Base-by-base conservation (phyloP, 2,797 vertebrate genomes). In the Pteropus rufus region DNA sequence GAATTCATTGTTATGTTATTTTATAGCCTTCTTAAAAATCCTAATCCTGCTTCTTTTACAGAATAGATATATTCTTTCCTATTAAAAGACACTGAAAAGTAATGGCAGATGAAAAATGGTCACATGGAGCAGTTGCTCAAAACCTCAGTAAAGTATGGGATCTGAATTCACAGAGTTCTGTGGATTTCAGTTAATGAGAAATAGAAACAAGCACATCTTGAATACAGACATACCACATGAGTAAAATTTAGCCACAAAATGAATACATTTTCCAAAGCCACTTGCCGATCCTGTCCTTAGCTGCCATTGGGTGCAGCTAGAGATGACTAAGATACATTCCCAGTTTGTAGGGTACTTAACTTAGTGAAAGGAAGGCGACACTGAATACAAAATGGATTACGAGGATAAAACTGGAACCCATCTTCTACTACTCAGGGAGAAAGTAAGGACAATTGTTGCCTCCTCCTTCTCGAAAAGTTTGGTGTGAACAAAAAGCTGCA, bases 21-120 rank as follows among this genome's bases (percentile, higher is more conserved):
- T 93, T 67, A 89, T 26, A 83, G 58, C 44, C 44, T 94, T 87
- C 77, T 77, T 76, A 95, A 95, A 96, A 92, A 89, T 65, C 64
- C 49, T 88, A 95, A 93, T 94, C 73, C 41, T 29, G 34, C 64
- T 88, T 91, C 44, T 95, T 58, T 91, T 73, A 60, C 49, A 93
- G 70, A 94, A 79, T 64, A n/a, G 44, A 60, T 80, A 31, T 60
- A 36, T 72, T 84, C 67, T 94, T 92, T 89, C 31, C 69, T 92
- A 73, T 52, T 92, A 67, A 93, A 76, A 89, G 81, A 70, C 18
- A 77, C 49, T 16, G 65, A 67, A 72, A 94, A 65, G n/a, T 11
- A 93, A 86, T 19, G 54, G 60, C 41, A 72, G 70, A 75, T 94
- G n/a, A 93, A 90, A n/a, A 18, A 7, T 31, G 46, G 44, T 64